Evolutionary conservation across 1,140 invertebrate species (phyloP).

Genomic region (Heterodera schachtii): DNA sequence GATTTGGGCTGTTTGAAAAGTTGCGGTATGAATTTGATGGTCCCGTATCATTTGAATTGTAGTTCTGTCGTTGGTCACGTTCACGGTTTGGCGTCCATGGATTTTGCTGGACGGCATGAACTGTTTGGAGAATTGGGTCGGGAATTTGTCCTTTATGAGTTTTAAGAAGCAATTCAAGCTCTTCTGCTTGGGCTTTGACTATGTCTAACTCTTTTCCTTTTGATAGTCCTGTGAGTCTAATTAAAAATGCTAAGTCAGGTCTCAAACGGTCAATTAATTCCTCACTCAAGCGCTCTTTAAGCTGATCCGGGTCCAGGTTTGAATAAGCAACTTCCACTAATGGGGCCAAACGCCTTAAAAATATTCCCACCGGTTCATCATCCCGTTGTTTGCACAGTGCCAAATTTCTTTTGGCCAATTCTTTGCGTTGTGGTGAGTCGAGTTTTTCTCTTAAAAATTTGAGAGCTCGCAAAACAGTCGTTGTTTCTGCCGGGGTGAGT

Average conservation of each 20-base stretch:
- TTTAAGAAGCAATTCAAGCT: conserved; percentile 12
- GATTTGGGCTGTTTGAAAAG: neutral
- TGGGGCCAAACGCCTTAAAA: neutral
- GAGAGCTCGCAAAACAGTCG: neutral
- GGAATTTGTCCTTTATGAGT: conserved; percentile 13
- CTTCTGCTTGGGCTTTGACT: neutral
- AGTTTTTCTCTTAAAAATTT: neutral
- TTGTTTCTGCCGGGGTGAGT: neutral
- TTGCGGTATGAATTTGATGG: neutral
- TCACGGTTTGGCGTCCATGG: neutral
- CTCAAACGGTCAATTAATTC: neutral
- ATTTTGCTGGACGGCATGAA: conserved; percentile 7
- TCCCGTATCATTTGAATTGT: neutral
- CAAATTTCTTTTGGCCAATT: neutral
- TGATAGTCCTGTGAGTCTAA: neutral
- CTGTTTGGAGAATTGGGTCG: neutral
- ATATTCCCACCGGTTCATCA: neutral
- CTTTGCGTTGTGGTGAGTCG: neutral
- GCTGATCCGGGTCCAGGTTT: neutral
- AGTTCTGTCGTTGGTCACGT: neutral
- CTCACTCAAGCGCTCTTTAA: neutral
- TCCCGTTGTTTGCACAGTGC: neutral
- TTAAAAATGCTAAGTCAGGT: conserved; percentile 4
- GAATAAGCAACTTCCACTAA: neutral
- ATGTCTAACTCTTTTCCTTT: conserved; percentile 2